Evolutionary conservation across 1,140 invertebrate genomes (phyloP).

Genomic region (Aphelenchoides fujianensis): DNA sequence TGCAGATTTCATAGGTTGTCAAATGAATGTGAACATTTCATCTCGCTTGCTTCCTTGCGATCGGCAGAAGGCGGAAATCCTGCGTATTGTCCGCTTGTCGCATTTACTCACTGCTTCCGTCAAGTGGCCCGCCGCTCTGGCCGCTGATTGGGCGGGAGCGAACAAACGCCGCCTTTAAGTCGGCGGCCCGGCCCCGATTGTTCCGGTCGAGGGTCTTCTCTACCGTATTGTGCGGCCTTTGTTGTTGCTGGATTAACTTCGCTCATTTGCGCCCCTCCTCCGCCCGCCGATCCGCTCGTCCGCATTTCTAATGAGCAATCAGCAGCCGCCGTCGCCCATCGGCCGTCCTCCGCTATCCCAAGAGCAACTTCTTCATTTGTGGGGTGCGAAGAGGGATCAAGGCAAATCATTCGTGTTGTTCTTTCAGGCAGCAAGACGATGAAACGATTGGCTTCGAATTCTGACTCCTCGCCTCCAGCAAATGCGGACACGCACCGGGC

Average conservation of each 20-base stretch:
- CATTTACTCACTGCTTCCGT: no score
- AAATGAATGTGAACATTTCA: no score
- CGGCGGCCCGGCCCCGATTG: neutral
- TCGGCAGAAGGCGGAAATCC: no score
- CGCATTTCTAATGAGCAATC: constrained; percentile 16
- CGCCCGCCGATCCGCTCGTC: no score
- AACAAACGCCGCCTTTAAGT: neutral
- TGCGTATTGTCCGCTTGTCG: no score
- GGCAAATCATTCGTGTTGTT: no score
- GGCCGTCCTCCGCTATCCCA: constrained; percentile 30
- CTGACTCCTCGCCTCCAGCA: neutral
- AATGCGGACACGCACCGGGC: neutral
- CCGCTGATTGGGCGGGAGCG: neutral
- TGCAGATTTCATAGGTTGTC: no score
- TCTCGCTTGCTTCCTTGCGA: no score
- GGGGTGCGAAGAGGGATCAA: no score
- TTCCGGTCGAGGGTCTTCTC: neutral
- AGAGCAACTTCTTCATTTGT: constrained; percentile 47
- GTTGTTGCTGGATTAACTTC: constrained; percentile 1
- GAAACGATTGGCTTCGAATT: constrained; percentile 18
- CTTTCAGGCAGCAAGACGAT: constrained; percentile 41
- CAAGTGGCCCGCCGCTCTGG: neutral
- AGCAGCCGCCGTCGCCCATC: neutral
- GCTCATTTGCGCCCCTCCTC: no score
- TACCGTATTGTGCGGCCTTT: neutral